Evolutionary conservation across 2,113 vertebrate species (phyloP), one percentile per base, ranked within the genome.

Genomic region (Periophthalmus modestus): DNA sequence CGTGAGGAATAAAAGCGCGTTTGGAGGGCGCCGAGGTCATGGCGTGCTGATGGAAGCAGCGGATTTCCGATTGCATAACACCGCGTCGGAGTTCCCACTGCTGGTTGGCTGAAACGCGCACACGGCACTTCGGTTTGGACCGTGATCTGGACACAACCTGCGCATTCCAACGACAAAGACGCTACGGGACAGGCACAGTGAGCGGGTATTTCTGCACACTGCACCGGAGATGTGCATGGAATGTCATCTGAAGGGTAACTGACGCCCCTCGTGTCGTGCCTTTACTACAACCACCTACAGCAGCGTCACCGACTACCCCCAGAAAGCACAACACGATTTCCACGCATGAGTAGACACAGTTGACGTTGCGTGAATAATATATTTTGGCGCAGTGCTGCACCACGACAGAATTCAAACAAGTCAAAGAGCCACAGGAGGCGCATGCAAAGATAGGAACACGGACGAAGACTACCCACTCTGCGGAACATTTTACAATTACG

Each of bases 221-320:
- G 48, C 52, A 69, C 39, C 28, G 54, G 75, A 7, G 76, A 72
- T n/a, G 21, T 15, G 24, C 23, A 48, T 36, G 81, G 91, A 93
- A 93, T 91, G 91, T 92, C 91, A 92, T 90, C 80, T 92, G 91
- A 93, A 93, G 92, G 91, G 91, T 92, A 90, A 43, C 43, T 34
- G 75, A 79, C 80, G 47, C 75, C 24, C 50, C 39, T n/a, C 39
- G 39, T 10, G 39, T 21, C 71, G 18, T 79, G 71, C 24, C 78
- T 82, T 18, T 59, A 67, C 58, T 21, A 52, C 10, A 73, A 59
- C 36, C 77, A 48, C 66, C 39, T 10, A 55, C 4, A 39, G 77
- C 48, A 33, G 43, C 54, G 75, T 61, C 81, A 78, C 65, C 65
- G 47, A 69, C 57, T 28, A 72, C 68, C 21, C 34, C 48, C 68